Evolutionary conservation across 2,797 vertebrate species (phyloP), one percentile per base, ranked within the genome.

Genomic region (Limnodromus scolopaceus): DNA sequence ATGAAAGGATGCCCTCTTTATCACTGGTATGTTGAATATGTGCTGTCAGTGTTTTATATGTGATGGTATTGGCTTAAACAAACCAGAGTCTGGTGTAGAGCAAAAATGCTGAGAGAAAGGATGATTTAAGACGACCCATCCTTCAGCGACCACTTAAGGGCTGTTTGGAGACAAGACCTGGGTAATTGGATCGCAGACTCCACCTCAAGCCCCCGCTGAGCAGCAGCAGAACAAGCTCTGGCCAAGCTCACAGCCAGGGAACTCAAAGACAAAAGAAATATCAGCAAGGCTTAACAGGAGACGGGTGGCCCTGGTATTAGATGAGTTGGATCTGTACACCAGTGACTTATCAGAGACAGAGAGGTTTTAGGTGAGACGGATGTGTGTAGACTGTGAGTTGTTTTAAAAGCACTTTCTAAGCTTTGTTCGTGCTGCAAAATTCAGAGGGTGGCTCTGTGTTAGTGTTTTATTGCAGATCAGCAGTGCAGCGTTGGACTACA

Each of bases 31-130:
- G 23, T 11, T 27, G 77, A 87, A 53, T 32, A 6, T 49, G 84
- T 77, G 64, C 78, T 92, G 83, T 90, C 83, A 87, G 81, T 39
- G 19, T 95, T 96, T 96, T 92, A 82, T 85, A 39, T 66, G 88
- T 75, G 81, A 77, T 81, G 85, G 2, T 12, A 55, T 25, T 11
- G 71, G 74, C 68, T 92, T 92, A 92, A 93, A 92, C 78, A 95
- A 95, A 92, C 85, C 88, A 30, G 66, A 94, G 55, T 5, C 28
- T 51, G 75, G 46, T 54, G 41, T 36, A 61, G 51, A 93, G 66
- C 55, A 71, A 38, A 53, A 51, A 92, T 66, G 38, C 60, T 46
- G 78, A 57, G 75, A 89, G 85, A 71, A 92, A 51, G 66, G 57
- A 83, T 79, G 92, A 91, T 89, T 94, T 83, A 93, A 84, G 80